phyloP scores from a whole-genome alignment of 2,113 vertebrate species.

The Cavia aperea region DNA sequence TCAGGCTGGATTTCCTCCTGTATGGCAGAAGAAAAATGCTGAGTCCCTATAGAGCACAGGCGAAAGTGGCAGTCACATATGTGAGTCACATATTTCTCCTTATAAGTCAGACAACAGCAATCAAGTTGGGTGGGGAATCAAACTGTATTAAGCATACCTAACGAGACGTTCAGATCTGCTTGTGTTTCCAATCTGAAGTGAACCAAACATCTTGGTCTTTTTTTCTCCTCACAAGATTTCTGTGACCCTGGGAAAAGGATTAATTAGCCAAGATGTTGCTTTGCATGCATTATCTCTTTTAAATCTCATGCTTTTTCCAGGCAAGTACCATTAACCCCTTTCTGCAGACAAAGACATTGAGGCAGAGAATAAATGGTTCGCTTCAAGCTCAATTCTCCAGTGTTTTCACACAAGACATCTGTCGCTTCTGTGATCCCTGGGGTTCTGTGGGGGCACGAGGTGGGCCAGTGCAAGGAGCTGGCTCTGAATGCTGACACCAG shows the following conservation, averaged over 20 bases:
- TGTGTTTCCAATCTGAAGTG: slow-evolving; percentile 2
- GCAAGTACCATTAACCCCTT: neutral
- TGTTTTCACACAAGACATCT: neutral
- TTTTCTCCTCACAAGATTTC: neutral
- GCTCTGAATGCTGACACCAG: neutral
- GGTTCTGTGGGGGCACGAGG: neutral
- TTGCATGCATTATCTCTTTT: neutral
- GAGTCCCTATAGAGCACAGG: neutral
- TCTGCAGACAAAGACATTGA: slow-evolving; percentile 30
- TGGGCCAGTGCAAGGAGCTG: neutral
- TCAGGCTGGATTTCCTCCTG: slow-evolving; percentile 15
- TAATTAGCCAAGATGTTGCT: slow-evolving; percentile 11
- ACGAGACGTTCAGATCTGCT: neutral
- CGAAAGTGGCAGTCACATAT: slow-evolving; percentile 34
- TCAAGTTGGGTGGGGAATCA: neutral
- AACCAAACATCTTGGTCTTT: neutral
- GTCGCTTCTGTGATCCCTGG: neutral
- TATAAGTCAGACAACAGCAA: slow-evolving; percentile 28
- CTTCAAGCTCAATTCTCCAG: neutral
- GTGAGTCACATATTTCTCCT: slow-evolving; percentile 4
- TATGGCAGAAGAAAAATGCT: neutral
- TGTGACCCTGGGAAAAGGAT: neutral
- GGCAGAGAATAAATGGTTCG: neutral
- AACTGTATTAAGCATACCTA: neutral
- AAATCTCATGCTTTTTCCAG: neutral